Base-by-base conservation (phyloP, 2,797 vertebrate genomes). In the Phoeniculus purpureus region DNA sequence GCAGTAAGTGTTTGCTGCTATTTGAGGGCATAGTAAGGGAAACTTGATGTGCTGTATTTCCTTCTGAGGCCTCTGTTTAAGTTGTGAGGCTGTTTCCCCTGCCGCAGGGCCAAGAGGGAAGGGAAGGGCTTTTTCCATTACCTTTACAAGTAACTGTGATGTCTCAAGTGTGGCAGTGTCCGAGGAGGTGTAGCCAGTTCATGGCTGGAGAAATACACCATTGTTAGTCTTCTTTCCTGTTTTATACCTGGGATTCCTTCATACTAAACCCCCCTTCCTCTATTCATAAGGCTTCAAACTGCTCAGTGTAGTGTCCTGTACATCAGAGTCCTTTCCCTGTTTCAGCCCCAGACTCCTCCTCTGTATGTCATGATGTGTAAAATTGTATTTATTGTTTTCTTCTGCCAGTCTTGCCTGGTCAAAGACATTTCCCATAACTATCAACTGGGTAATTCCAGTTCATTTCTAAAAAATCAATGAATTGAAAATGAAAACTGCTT, bases 61-160 rank as follows among this genome's bases (percentile, higher is more conserved):
- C 87, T 92, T 91, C 74, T 52, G 61, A 90, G 72, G 55, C 19
- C 47, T 55, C 18, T 52, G 51, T 82, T 91, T 82, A 74, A 77
- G 55, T 48, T 65, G 23, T 26, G 54, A 71, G 23, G 14, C 27
- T 0, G 0, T 50, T 76, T 90, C 14, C 32, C 32, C 29, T 81
- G 55, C 65, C 22, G 6, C 0, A 2, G 43, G 21, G 21, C 50
- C 54, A 31, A 54, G 40, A 65, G 34, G 61, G 40, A 52, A 62
- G 55, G 47, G 31, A 52, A 55, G 32, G 31, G 0, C 18, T 84
- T 81, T 87, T 78, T 81, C 64, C 47, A n/a, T 85, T 89, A 58
- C 40, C 29, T 79, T 75, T 84, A 27, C 34, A 60, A 79, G 5
- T 26, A 81, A 32, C 18, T 32, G 29, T 43, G 47, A 2, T 25